Base-by-base conservation (phyloP, 1,140 invertebrate species). In the Calliopsis andreniformis region DNA sequence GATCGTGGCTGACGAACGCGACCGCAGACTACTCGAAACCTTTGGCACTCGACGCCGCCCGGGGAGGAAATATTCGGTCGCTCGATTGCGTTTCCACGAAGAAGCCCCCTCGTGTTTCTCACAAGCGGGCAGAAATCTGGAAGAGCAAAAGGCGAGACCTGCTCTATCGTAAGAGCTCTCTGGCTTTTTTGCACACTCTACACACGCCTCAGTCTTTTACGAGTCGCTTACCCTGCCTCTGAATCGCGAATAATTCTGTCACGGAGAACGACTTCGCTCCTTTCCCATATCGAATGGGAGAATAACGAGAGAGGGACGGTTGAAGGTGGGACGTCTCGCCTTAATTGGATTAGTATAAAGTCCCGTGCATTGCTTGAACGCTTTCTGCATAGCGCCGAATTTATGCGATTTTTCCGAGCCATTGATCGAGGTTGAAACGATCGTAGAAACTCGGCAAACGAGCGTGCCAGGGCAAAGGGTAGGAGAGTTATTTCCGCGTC, bases 81-180 rank as follows among this genome's bases (percentile, higher is more conserved):
- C 42, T 79, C 63, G 71, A 49, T 64, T 35, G 25, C 28, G 25
- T 79, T 73, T 51, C 28, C 25, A 5, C 55, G 51, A 16, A 28
- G 25, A 12, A 42, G 25, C n/a, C 16, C 51, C 39, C 56, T 23
- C 28, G 51, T 42, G 18, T 75, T 63, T 56, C 47, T 30, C 53
- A 35, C 61, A 12, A 77, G 30, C 66, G 3, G 32, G 6, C 35
- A 20, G 25, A 56, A 68, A 68, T 55, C 35, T 18, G n/a, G 35
- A 25, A 32, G n/a, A 32, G 10, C n/a, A 7, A n/a, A 39, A 16
- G 53, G 16, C 16, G 16, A 67, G 64, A 1, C 39, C 32, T 32
- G 53, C 28, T 45, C 23, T 7, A 49, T 53, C n/a, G 28, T 14
- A 10, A 28, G n/a, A 32, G 3, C 62, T 16, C 28, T 64, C 16